These are phyloP conservation scores for Coracopsis vasa DNA, from an alignment of 2,113 vertebrate species.

Conservation along the genomic window DNA sequence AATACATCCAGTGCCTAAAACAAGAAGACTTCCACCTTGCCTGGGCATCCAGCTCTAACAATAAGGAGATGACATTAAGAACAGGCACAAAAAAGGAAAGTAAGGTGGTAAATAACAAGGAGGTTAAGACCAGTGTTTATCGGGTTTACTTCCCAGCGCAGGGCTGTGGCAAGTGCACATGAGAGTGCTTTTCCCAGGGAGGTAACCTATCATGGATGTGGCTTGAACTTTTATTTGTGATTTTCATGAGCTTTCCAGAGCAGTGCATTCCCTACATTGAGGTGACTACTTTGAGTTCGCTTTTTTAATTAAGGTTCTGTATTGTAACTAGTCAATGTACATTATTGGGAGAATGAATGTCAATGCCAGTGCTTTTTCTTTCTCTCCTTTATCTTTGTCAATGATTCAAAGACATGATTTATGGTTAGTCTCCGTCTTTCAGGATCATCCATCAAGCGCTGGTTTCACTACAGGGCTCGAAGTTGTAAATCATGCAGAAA, in stretches of 20 bases:
- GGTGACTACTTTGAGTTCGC: conserved; percentile 73
- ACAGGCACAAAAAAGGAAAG: background rate
- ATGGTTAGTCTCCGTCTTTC: conserved; percentile 99
- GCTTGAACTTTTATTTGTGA: conserved; percentile 54
- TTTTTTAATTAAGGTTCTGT: conserved; percentile 99
- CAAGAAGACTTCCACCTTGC: background rate
- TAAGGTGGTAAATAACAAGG: background rate
- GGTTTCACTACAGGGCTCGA: conserved; percentile 95
- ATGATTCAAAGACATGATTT: conserved; percentile 99
- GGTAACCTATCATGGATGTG: background rate
- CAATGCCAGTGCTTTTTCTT: conserved; percentile 97
- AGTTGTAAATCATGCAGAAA: conserved; percentile 99
- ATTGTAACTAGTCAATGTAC: conserved; percentile 99
- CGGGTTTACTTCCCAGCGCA: background rate
- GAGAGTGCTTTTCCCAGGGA: background rate
- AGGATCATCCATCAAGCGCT: conserved; percentile 98
- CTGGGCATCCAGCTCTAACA: background rate
- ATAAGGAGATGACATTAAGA: background rate
- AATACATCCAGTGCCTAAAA: background rate
- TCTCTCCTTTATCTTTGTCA: conserved; percentile 99
- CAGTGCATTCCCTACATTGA: background rate
- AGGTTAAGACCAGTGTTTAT: background rate
- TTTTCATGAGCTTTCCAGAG: conserved; percentile 35
- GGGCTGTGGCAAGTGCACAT: background rate
- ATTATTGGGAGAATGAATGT: conserved; percentile 99